These are phyloP conservation scores for Bucorvus abyssinicus DNA, from an alignment of 2,797 vertebrate genomes.

Conservation along the genomic window DNA sequence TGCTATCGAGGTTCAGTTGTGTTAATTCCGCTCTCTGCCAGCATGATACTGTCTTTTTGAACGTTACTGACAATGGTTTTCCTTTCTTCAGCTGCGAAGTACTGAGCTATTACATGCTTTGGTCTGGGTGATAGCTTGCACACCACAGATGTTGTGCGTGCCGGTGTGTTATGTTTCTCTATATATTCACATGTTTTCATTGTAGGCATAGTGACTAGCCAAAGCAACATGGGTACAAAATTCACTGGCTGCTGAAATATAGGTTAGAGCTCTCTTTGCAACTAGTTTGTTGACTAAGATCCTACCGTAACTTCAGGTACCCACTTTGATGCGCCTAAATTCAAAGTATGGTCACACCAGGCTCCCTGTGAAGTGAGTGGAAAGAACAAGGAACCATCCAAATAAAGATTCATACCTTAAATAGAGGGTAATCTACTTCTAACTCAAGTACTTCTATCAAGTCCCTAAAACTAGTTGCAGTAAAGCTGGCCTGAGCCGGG, in stretches of 20 bases:
- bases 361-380: background rate
- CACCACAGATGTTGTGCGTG: background rate
- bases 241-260: background rate
- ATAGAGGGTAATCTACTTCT: background rate
- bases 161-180: background rate
- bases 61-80: background rate
- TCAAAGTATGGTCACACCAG: background rate
- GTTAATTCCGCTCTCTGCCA: background rate
- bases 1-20: rapidly evolving
- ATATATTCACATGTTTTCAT: background rate
- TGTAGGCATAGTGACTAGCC: background rate
- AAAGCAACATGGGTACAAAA: background rate
- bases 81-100: background rate
- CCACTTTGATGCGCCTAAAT: background rate
- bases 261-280: background rate
- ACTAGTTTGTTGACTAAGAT: background rate
- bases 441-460: background rate
- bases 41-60: background rate
- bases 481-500: background rate
- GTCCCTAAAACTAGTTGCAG: background rate
- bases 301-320: background rate
- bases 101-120: background rate
- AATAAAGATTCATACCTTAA: background rate
- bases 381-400: background rate
- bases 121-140: background rate